A percentile compares a stretch with the other conserved stretches of the same genome.
Conservation (phyloP, 2,888 invertebrate species). For the Acanthococcus lagerstroemiae region DNA sequence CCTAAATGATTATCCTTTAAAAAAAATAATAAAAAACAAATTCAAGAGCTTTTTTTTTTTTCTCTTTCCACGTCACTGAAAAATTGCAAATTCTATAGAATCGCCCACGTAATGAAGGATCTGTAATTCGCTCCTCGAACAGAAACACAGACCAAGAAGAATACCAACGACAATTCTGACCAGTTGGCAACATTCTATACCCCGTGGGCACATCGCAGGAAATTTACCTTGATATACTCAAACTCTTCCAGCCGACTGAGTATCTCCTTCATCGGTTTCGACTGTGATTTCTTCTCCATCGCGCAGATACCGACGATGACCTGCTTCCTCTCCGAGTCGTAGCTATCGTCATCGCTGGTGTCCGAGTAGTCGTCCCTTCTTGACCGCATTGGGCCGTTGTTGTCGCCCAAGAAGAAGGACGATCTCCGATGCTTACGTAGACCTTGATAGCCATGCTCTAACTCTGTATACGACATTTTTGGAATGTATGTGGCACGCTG, state of each 20-base stretch:
- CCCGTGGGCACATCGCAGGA: no score
- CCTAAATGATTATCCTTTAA: no score
- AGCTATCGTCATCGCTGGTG: conserved; percentile 34
- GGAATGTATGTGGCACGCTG: conserved; percentile 11
- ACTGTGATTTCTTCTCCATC: conserved; percentile 98
- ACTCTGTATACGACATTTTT: conserved; percentile 78
- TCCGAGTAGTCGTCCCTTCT: conserved; percentile 39
- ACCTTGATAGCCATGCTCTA: conserved; percentile 86
- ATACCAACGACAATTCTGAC: no score
- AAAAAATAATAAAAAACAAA: no score
- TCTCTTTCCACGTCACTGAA: no score
- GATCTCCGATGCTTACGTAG: conserved; percentile 59
- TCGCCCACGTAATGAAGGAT: no score
- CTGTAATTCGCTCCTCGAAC: no score
- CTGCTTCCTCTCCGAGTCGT: conserved; percentile 55
- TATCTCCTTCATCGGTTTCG: conserved; percentile 99
- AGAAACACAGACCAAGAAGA: no score
- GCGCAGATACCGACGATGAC: conserved; percentile 98
- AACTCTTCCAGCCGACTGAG: conserved; percentile 90
- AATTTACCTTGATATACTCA: conserved; percentile 62
- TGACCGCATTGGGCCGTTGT: conserved; percentile 30
- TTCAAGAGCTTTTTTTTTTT: no score
- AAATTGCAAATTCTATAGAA: no score
- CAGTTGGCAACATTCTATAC: no score
- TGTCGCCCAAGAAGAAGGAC: conserved; percentile 48